Conservation (phyloP, 2,797 vertebrate species). For the Nasua narica region DNA sequence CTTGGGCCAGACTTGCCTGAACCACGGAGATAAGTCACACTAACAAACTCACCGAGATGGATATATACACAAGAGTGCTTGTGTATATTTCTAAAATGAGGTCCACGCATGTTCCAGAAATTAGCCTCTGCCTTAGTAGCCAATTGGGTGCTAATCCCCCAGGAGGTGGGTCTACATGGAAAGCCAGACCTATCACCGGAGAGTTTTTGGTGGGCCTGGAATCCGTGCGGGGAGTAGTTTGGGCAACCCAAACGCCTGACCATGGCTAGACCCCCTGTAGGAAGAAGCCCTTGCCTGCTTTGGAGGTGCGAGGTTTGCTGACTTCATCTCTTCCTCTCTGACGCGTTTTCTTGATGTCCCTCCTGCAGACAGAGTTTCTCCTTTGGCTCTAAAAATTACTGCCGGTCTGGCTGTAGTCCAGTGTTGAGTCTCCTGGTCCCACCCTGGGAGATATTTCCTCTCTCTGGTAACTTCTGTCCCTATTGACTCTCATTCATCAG, state of each 20-base stretch:
- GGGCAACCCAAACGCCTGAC: neutral
- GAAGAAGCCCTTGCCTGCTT: neutral
- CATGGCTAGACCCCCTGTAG: rapidly evolving
- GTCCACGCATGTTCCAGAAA: neutral
- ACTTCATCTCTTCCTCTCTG: rapidly evolving
- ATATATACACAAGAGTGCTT: neutral
- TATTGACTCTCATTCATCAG: neutral
- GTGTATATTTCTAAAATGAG: neutral
- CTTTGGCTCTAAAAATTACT: neutral
- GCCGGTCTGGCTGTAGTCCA: neutral
- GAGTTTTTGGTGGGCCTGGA: neutral
- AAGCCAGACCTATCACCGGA: neutral
- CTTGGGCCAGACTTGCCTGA: neutral
- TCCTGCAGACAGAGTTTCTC: neutral
- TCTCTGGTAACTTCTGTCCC: slow-evolving; percentile 1
- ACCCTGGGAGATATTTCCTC: neutral
- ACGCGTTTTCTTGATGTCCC: neutral
- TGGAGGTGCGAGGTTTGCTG: rapidly evolving
- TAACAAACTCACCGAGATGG: neutral
- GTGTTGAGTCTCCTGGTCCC: neutral
- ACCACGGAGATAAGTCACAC: neutral
- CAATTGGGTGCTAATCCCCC: neutral
- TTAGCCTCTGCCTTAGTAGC: neutral
- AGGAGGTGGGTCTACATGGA: neutral
- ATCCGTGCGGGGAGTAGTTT: neutral